These are phyloP conservation scores for Dendropsophus ebraccatus DNA, from an alignment of 2,113 vertebrate species.

Conservation along the genomic window DNA sequence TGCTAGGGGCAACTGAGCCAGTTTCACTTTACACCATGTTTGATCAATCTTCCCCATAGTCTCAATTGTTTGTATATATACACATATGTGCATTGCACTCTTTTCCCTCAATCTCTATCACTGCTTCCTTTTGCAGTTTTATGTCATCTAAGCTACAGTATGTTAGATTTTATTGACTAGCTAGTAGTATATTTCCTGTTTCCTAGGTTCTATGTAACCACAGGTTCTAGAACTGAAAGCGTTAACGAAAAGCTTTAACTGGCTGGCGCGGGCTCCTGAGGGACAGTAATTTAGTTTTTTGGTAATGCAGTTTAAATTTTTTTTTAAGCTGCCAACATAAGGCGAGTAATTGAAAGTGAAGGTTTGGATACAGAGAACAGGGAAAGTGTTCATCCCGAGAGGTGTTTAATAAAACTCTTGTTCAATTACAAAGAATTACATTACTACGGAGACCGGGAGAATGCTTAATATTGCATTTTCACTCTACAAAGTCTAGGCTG, in stretches of 20 bases:
- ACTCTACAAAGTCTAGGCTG: slow-evolving; percentile 47
- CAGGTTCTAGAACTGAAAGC: slow-evolving; percentile 6
- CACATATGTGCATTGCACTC: too few relatives aligned
- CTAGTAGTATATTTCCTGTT: neutral
- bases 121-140: neutral
- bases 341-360: slow-evolving; percentile 60
- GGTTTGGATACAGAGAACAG: slow-evolving; percentile 59
- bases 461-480: slow-evolving; percentile 60
- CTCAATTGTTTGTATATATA: neutral
- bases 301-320: slow-evolving; percentile 58
- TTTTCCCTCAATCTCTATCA: neutral
- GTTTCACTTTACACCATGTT: too few relatives aligned
- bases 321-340: slow-evolving; percentile 60
- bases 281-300: slow-evolving; percentile 55
- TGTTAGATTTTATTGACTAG: slow-evolving; percentile 8
- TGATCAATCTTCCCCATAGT: too few relatives aligned
- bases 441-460: slow-evolving; percentile 58
- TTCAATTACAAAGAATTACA: slow-evolving; percentile 61
- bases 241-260: slow-evolving; percentile 50
- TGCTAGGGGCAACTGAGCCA: too few relatives aligned
- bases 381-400: slow-evolving; percentile 59
- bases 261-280: slow-evolving; percentile 39
- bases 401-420: slow-evolving; percentile 60
- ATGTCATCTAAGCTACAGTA: neutral
- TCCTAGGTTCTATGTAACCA: neutral